phyloP scores from a whole-genome alignment of 2,797 vertebrate species.

The Liparis tanakae region DNA sequence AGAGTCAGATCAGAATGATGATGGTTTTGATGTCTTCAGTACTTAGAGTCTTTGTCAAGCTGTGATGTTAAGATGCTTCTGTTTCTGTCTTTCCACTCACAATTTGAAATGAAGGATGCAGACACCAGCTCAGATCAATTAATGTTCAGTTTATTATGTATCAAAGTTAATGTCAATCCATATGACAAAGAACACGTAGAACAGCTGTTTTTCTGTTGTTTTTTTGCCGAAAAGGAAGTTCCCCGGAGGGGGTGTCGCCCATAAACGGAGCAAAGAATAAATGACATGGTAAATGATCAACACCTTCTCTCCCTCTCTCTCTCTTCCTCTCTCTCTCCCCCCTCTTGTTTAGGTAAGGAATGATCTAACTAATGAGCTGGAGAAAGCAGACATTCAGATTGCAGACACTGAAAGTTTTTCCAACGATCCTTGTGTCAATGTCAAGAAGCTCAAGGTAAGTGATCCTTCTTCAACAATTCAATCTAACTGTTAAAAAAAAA shows the following conservation, averaged over 20 bases:
- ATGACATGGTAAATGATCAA: background rate
- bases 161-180: background rate
- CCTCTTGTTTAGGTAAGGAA: conserved; percentile 91
- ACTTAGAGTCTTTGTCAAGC: background rate
- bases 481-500: background rate
- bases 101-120: conserved; percentile 1
- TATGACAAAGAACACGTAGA: background rate
- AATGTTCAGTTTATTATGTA: background rate
- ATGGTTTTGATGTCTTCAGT: background rate
- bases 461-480: background rate
- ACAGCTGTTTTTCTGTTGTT: conserved; percentile 12
- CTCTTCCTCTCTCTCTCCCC: conserved; percentile 4
- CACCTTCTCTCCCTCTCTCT: conserved; percentile 6
- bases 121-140: background rate
- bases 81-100: conserved; percentile 8
- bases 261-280: background rate
- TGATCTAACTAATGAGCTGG: conserved; percentile 94
- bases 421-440: conserved; percentile 96
- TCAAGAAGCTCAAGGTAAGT: conserved; percentile 98
- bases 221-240: background rate
- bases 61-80: conserved; percentile 6
- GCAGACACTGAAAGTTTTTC: conserved; percentile 99
- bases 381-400: conserved; percentile 96
- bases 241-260: conserved; percentile 1
- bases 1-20: conserved; percentile 5